Base-by-base conservation (phyloP, 2,888 invertebrate genomes). In the Philereme vetulata region DNA sequence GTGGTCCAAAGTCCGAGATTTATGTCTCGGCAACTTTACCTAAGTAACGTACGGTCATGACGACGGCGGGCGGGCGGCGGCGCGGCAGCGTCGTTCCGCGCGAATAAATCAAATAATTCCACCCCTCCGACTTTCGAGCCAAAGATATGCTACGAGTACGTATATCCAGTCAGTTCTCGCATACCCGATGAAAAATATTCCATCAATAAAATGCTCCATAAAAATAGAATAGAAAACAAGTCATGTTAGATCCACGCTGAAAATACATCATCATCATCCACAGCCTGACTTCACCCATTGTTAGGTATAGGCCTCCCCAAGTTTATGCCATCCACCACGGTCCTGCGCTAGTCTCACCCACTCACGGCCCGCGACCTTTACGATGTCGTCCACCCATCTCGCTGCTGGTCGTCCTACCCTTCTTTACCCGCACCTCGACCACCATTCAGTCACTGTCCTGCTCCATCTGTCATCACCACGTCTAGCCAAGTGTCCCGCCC, bases 1-100 rank as follows among this genome's bases (percentile, higher is more conserved):
- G 78, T 80, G 76, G 79, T 74, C 70, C 76, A 71, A 82, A 83
- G 79, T 75, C 70, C 76, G 68, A 84, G 83, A 87, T 88, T 86
- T 86, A 87, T 84, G 82, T 78, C 76, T 72, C 77, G 77, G 69
- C 77, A 84, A 86, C 77, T 86, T 85, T 80, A 75, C 80, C 74
- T 81, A 78, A 80, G 80, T 80, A 84, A 80, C 81, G 79, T 82
- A 82, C 80, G 84, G 80, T 73, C 72, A 75, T 71, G 71, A 67
- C 71, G 74, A 58, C 63, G 62, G 70, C 66, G 60, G 21, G 68
- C 72, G 65, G 65, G 36, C 10, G 56, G 62, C 67, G 58, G 21
- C 38, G 38, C 38, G 38, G 38, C 8, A 8, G 71, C 72, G 64
- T 68, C 74, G 67, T 74, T 77, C 66, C 68, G 69, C 66, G 72